Conservation (phyloP, 2,113 vertebrate species). For the Semicossyphus pulcher region DNA sequence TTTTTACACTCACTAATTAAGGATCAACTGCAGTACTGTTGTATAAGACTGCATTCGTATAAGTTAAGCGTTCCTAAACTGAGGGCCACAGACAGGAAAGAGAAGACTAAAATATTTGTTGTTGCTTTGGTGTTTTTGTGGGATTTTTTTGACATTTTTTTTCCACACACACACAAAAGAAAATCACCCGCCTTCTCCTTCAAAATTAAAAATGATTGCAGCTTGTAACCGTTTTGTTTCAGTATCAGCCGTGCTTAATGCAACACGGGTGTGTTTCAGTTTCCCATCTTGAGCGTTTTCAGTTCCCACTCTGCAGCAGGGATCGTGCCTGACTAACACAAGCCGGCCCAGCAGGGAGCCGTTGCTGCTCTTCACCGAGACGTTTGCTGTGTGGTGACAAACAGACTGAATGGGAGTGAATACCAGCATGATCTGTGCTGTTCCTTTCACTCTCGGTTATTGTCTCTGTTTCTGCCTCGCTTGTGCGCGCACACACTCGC, state of each 20-base stretch:
- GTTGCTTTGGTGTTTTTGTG: neutral
- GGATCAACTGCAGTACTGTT: too few relatives aligned
- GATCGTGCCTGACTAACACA: slow-evolving; percentile 43
- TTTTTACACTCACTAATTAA: too few relatives aligned
- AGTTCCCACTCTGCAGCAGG: slow-evolving; percentile 21
- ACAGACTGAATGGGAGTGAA: slow-evolving; percentile 62
- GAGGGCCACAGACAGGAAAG: too few relatives aligned
- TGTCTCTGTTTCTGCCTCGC: slow-evolving; percentile 45
- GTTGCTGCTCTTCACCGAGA: slow-evolving; percentile 29
- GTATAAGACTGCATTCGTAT: too few relatives aligned
- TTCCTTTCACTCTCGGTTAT: slow-evolving; percentile 67
- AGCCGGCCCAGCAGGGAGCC: slow-evolving; percentile 38
- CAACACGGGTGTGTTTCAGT: neutral
- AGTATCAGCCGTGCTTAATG: neutral
- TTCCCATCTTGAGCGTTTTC: slow-evolving; percentile 12
- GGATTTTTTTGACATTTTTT: neutral
- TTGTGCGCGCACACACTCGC: slow-evolving; percentile 1
- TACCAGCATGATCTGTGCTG: slow-evolving; percentile 65
- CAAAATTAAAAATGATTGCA: neutral
- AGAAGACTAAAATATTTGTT: too few relatives aligned
- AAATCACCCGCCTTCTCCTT: neutral
- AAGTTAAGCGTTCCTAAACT: too few relatives aligned
- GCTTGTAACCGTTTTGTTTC: neutral
- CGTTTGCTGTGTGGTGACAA: slow-evolving; percentile 45
- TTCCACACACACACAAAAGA: too few relatives aligned